Evolutionary conservation across 2,888 invertebrate species (phyloP), one percentile per base, ranked within the genome.

Genomic region (Congeria kusceri): DNA sequence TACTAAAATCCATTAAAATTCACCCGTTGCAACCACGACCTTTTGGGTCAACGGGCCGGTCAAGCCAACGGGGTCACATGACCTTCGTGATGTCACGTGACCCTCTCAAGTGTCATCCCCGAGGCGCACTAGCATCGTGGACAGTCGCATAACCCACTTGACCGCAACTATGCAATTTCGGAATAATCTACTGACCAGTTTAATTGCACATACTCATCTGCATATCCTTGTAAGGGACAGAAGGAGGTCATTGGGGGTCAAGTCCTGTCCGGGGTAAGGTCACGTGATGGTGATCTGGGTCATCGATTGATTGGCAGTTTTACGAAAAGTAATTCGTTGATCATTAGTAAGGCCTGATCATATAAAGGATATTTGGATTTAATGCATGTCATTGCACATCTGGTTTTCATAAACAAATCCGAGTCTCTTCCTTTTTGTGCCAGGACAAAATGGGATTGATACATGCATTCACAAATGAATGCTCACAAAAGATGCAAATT

Each of bases 171-270:
- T 65, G 64, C 79, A 83, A 83, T 83, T 83, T 71, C 75, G 61
- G 71, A 74, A 83, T 83, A 83, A 83, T 83, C 77, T 83, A 83
- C 83, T 77, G 44, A 57, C 61, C 59, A 58, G 68, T 83, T 83
- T 83, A 83, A 83, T 83, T 83, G 83, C 77, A 65, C 65, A 56
- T 73, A 83, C 77, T 83, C 80, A 79, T 74, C 70, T 70, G 63
- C 61, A 67, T 47, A 80, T 61, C 79, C 71, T 68, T 70, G 69
- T 65, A 70, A 64, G 53, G 83, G 80, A 79, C 80, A 68, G 39
- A 39, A 39, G 39, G 39, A 39, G 39, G 39, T 39, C 39, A 39
- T 44, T 13, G 32, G 57, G 65, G 83, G 83, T 80, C 83, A 75
- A 83, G 79, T 68, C 77, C 69, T 67, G 83, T 63, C 83, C 77